phyloP scores from a whole-genome alignment of 1,140 invertebrate genomes.

The Dryas iulia region DNA sequence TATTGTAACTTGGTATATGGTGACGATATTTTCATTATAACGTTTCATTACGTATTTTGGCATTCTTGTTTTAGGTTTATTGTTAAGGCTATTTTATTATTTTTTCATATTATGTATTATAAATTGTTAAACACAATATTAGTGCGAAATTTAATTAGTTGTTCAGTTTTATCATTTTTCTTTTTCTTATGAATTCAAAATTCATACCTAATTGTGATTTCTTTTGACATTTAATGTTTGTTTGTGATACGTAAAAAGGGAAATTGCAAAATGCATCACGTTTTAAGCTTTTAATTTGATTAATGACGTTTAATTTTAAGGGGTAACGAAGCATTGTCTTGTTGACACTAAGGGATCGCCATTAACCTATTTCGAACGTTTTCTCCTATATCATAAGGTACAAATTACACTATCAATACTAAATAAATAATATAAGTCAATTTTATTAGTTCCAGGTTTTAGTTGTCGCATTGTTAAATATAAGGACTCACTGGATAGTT shows the following conservation, averaged over 20 bases:
- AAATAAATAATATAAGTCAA: background rate
- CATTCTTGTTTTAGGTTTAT: constrained; percentile 58
- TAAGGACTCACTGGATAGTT: constrained; percentile 60
- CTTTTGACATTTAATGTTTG: constrained; percentile 79
- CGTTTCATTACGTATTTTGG: constrained; percentile 41
- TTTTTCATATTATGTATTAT: constrained; percentile 59
- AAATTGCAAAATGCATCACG: constrained; percentile 73
- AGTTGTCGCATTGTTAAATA: constrained; percentile 54
- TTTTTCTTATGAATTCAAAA: constrained; percentile 77
- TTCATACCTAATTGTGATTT: constrained; percentile 78
- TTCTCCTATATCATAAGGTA: constrained; percentile 56
- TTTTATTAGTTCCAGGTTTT: background rate
- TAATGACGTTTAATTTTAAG: constrained; percentile 50
- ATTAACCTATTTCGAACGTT: constrained; percentile 46
- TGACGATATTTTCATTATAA: constrained; percentile 24
- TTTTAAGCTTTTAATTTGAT: constrained; percentile 59
- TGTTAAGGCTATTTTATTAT: constrained; percentile 65
- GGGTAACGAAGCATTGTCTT: constrained; percentile 40
- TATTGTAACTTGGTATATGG: background rate
- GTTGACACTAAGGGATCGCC: constrained; percentile 45
- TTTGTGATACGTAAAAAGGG: constrained; percentile 77
- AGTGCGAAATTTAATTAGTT: constrained; percentile 43
- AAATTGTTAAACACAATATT: constrained; percentile 67
- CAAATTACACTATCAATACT: constrained; percentile 45
- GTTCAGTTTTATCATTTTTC: constrained; percentile 72